Percentiles rank a stretch among this genome's conserved stretches.
Evolutionary conservation across 2,113 vertebrate species (phyloP).

Genomic region (Manacus vitellinus): DNA sequence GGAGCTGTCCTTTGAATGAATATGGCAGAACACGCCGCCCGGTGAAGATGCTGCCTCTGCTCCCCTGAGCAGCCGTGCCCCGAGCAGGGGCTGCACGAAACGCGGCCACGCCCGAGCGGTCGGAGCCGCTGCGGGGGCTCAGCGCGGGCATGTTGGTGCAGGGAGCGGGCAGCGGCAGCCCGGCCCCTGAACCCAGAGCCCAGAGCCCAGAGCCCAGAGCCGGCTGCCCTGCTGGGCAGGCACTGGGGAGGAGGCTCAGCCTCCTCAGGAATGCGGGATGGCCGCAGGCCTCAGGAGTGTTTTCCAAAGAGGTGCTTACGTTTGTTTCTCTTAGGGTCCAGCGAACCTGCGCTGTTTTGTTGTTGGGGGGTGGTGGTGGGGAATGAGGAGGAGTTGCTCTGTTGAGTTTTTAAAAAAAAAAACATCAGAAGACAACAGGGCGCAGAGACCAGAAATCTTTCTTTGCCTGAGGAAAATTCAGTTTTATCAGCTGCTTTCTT

Average conservation of each 20-base stretch:
- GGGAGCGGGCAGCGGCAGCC: fast-evolving
- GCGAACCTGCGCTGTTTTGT: background rate
- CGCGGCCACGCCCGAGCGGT: background rate
- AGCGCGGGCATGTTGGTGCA: background rate
- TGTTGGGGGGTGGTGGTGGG: background rate
- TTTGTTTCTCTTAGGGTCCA: constrained; percentile 19
- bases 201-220: background rate
- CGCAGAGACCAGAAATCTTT: background rate
- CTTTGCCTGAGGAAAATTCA: background rate
- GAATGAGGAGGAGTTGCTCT: background rate
- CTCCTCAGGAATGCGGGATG: constrained; percentile 47
- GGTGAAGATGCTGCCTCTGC: background rate
- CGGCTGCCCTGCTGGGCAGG: constrained; percentile 19
- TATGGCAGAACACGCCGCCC: fast-evolving
- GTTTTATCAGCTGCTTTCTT: background rate
- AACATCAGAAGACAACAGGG: background rate
- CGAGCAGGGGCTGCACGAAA: background rate
- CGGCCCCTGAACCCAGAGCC: background rate
- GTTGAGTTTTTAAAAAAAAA: background rate
- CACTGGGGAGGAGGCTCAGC: constrained; percentile 1
- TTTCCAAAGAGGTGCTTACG: constrained; percentile 36
- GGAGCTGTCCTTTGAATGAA: background rate
- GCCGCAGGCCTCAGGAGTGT: constrained; percentile 33
- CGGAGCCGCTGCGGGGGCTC: background rate
- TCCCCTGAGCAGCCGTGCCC: background rate